Conservation (phyloP, 1,140 invertebrate species). For the Druon quercuslanigerum region DNA sequence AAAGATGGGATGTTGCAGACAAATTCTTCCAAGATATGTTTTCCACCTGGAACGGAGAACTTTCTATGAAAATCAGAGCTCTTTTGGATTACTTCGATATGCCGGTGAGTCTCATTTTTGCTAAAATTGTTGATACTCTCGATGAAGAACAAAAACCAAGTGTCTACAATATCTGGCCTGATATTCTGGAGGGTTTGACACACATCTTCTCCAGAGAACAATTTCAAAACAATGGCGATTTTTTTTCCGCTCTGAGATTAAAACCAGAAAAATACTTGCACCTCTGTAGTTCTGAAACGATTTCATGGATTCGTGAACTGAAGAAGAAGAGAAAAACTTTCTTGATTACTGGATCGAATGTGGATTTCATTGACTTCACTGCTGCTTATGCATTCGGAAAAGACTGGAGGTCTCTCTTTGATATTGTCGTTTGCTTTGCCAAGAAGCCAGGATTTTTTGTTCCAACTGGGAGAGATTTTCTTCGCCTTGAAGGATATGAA, state of each 20-base stretch:
- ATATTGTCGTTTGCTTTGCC: constrained; percentile 83
- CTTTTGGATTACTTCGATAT: constrained; percentile 88
- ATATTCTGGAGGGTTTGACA: constrained; percentile 80
- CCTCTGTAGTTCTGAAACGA: constrained; percentile 77
- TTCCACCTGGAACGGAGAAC: constrained; percentile 79
- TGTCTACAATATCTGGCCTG: constrained; percentile 80
- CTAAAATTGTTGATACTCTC: constrained; percentile 82
- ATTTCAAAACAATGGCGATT: constrained; percentile 78
- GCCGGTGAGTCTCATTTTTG: constrained; percentile 81
- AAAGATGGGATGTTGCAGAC: constrained; percentile 78
- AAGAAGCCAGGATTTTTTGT: constrained; percentile 88
- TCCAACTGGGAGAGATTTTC: constrained; percentile 77
- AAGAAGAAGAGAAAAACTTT: constrained; percentile 79
- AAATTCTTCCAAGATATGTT: constrained; percentile 78
- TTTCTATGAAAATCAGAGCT: constrained; percentile 79
- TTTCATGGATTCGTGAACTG: constrained; percentile 80
- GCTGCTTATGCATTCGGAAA: constrained; percentile 81
- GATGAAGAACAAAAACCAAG: constrained; percentile 76
- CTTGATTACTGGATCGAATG: constrained; percentile 86
- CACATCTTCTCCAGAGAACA: constrained; percentile 81
- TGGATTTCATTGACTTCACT: constrained; percentile 83
- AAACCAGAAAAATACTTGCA: constrained; percentile 81
- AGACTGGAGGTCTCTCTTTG: constrained; percentile 85
- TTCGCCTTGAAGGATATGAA: constrained; percentile 71
- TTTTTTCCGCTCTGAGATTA: constrained; percentile 79